These are phyloP conservation scores for Lepidocolaptes lacrymiger DNA, from an alignment of 2,797 vertebrate species.

Conservation along the genomic window DNA sequence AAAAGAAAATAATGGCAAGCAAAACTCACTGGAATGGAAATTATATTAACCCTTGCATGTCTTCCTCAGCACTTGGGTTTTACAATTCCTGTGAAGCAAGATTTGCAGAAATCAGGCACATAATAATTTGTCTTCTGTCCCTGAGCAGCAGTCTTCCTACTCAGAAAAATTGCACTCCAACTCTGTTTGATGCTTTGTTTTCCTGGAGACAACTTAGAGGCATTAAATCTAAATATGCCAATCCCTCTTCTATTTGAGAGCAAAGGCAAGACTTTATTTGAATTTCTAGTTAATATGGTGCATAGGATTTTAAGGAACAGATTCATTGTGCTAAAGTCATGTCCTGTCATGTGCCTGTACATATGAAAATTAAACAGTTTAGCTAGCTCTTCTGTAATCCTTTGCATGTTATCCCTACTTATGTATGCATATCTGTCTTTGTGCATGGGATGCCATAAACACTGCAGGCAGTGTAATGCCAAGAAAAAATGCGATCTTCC, in stretches of 20 bases:
- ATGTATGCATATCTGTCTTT: neutral
- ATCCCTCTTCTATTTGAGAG: neutral
- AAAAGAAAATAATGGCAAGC: constrained; percentile 83
- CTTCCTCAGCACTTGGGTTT: constrained; percentile 31
- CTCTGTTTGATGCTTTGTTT: neutral
- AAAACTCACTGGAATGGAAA: constrained; percentile 80
- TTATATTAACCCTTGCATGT: constrained; percentile 79
- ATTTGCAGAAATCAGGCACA: constrained; percentile 53
- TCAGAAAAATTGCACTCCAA: neutral
- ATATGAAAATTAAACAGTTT: neutral
- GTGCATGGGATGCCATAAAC: neutral
- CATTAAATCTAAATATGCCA: neutral
- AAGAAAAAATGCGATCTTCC: neutral
- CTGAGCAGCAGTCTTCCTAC: constrained; percentile 14
- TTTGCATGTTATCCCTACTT: neutral
- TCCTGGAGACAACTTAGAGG: neutral
- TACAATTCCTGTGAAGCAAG: neutral
- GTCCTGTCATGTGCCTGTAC: neutral
- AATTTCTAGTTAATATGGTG: constrained; percentile 12
- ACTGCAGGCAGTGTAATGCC: neutral
- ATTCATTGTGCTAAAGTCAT: neutral
- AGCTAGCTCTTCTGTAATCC: neutral
- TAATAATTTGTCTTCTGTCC: constrained; percentile 22
- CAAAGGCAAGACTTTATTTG: neutral
- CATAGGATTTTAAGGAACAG: constrained; percentile 31